Evolutionary conservation across 1,140 invertebrate genomes (phyloP), one percentile per base, ranked within the genome.

Genomic region (Heliconius himera): DNA sequence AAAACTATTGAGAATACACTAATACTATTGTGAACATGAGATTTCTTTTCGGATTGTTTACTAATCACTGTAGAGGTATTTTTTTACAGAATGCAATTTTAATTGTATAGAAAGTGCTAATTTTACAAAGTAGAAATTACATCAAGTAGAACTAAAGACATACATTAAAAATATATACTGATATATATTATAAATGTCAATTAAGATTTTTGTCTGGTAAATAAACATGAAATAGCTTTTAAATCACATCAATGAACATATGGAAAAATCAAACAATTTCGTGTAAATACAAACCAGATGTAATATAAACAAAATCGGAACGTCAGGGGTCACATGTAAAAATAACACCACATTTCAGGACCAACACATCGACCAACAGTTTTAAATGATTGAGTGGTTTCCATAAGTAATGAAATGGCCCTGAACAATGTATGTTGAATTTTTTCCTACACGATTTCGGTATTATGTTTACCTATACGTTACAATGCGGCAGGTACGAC

Each of bases 391-490:
- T 81, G 80, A 85, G 82, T 79, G 83, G 80, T 83, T 83, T 86
- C 71, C 81, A 85, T 87, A 83, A 81, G 80, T 86, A 86, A 87
- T 86, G 82, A 81, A 82, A 86, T 73, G 81, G 77, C 75, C 80
- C 82, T 80, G 83, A 84, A 85, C 83, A 85, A 87, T 85, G 82
- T 83, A 81, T 78, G 74, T 83, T 70, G 60, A 79, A 82, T 83
- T 83, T 86, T 79, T 86, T 77, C 83, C 78, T 80, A 73, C 80
- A 88, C 83, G 82, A 81, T 81, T 80, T 76, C 33, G 85, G 84
- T 90, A 83, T 88, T 90, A 91, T 92, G 88, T 91, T 89, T 90
- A 88, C 84, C 82, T 87, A 89, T 86, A 87, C 85, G 85, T 84
- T 84, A 88, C 87, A 88, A 82, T 79, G 79, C 81, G 79, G 81